Evolutionary conservation across 2,888 invertebrate genomes (phyloP).

Genomic region (Melinaea marsaeus): DNA sequence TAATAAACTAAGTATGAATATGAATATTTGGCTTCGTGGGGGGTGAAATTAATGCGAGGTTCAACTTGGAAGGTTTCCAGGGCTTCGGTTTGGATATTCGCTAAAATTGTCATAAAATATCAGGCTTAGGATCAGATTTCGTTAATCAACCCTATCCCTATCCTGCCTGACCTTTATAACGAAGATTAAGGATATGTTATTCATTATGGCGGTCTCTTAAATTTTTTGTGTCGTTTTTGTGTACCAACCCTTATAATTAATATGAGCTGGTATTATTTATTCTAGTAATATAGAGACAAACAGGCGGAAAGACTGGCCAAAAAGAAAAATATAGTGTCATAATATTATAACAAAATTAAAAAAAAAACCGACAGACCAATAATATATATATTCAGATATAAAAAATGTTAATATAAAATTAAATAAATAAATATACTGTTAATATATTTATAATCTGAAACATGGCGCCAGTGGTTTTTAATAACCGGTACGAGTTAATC

Average conservation of each 20-base stretch:
- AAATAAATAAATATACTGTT: too few species aligned
- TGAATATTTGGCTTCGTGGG: conserved; percentile 59
- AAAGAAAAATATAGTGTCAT: too few species aligned
- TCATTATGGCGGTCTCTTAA: neutral
- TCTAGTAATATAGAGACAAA: neutral
- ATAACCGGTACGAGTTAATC: neutral
- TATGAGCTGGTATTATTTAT: neutral
- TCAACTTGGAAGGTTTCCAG: conserved; percentile 49
- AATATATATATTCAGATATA: too few species aligned
- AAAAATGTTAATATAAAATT: too few species aligned
- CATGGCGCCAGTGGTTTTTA: neutral
- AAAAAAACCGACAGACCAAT: too few species aligned
- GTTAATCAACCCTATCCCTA: conserved; percentile 3
- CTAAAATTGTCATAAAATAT: conserved; percentile 25
- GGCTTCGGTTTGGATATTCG: conserved; percentile 45
- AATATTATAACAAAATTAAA: too few species aligned
- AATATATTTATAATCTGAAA: neutral
- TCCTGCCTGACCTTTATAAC: neutral
- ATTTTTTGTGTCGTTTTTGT: neutral
- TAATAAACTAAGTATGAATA: conserved; percentile 14
- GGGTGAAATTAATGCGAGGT: conserved; percentile 40
- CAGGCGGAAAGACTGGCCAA: too few species aligned
- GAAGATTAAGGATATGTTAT: conserved; percentile 1
- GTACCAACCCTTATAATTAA: neutral
- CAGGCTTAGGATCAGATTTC: conserved; percentile 25